phyloP scores from a whole-genome alignment of 2,797 vertebrate species.

The Cichlasoma orientale region DNA sequence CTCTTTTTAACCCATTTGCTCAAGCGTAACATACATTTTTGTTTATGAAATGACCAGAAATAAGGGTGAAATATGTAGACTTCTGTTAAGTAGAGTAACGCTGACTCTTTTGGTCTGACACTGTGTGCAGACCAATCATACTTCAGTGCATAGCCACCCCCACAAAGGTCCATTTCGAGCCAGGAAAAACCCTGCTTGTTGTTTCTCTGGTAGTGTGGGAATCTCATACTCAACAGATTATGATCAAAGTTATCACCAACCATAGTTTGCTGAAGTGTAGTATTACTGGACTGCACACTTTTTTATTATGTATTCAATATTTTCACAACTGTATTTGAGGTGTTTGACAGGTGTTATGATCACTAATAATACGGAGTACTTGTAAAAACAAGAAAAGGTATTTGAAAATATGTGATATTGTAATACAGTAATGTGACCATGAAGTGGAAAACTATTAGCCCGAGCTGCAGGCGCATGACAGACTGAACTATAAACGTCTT shows the following conservation, averaged over 20 bases:
- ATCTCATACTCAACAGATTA: not conserved
- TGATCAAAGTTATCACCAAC: not conserved
- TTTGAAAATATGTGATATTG: not conserved
- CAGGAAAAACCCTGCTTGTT: not conserved
- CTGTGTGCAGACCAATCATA: not conserved
- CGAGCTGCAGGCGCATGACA: not conserved
- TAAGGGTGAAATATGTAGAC: too few species aligned
- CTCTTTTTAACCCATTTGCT: not conserved
- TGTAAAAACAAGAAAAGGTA: not conserved
- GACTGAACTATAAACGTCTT: conserved; percentile 9
- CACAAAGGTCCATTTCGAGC: too few species aligned
- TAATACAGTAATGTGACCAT: not conserved
- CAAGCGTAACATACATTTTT: too few species aligned
- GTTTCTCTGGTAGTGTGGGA: not conserved
- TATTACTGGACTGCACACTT: not conserved
- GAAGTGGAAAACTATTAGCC: not conserved
- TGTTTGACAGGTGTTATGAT: not conserved
- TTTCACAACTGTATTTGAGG: not conserved
- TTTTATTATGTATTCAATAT: not conserved
- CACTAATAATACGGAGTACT: not conserved
- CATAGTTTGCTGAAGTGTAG: not conserved
- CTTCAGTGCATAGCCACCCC: too few species aligned
- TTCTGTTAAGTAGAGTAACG: not conserved
- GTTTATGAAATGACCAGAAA: too few species aligned
- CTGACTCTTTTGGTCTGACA: not conserved